phyloP scores from a whole-genome alignment of 2,113 vertebrate genomes.

The Lynx canadensis region DNA sequence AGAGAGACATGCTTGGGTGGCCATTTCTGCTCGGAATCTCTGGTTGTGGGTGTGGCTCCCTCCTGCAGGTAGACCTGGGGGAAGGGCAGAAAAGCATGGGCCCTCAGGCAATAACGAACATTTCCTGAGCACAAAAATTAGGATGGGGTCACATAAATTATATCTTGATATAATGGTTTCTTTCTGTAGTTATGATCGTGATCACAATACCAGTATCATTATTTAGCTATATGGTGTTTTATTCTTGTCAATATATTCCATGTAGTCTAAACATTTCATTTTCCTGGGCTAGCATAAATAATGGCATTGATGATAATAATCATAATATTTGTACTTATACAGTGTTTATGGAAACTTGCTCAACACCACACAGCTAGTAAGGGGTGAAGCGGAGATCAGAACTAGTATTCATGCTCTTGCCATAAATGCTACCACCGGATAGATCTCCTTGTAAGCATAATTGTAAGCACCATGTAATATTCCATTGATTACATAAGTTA shows the following conservation, averaged over 20 bases:
- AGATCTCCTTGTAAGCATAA: neutral
- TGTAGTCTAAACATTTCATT: neutral
- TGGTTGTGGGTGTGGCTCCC: neutral
- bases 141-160: neutral
- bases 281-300: neutral
- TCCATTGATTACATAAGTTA: neutral
- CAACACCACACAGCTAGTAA: neutral
- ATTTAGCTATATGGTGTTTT: neutral
- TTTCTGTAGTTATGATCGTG: neutral
- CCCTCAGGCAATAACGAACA: neutral
- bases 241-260: neutral
- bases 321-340: neutral
- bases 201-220: neutral
- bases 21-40: neutral
- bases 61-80: neutral
- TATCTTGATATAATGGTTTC: neutral
- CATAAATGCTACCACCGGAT: neutral
- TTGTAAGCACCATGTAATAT: neutral
- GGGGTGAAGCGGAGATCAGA: neutral
- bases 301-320: neutral
- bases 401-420: neutral
- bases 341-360: neutral
- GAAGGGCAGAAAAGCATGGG: fast-evolving
- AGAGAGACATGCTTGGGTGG: neutral
- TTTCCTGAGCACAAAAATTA: neutral